A percentile compares a stretch with the other conserved stretches of the same genome.
phyloP scores from a whole-genome alignment of 2,797 vertebrate genomes.

The Lagocephalus sceleratus region DNA sequence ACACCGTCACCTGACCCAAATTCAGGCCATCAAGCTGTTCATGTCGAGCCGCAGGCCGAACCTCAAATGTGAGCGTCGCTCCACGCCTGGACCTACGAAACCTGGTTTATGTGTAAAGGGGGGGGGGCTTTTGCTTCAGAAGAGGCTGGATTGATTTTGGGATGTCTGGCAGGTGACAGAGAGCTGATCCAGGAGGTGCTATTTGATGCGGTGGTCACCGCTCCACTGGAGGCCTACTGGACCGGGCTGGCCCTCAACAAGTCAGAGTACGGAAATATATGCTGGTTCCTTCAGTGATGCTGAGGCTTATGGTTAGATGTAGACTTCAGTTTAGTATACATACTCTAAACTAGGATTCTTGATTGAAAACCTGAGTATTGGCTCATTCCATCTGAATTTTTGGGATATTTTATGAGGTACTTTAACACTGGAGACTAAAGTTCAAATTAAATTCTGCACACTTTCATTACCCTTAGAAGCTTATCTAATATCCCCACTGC shows the following conservation, averaged over 20 bases:
- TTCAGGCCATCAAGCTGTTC: slow-evolving; percentile 94
- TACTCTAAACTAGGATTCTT: too few species aligned
- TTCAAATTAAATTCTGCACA: too few species aligned
- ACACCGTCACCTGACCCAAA: slow-evolving; percentile 91
- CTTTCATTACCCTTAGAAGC: too few species aligned
- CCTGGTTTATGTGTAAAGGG: background rate
- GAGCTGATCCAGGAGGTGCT: slow-evolving; percentile 95
- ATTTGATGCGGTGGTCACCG: slow-evolving; percentile 93
- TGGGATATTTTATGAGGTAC: too few species aligned
- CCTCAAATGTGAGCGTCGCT: slow-evolving; percentile 85
- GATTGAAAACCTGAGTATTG: too few species aligned
- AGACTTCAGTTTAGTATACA: too few species aligned
- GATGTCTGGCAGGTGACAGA: slow-evolving; percentile 83
- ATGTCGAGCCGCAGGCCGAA: slow-evolving; percentile 89
- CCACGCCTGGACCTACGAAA: background rate
- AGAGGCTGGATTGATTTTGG: background rate
- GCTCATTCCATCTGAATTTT: too few species aligned
- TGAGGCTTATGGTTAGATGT: background rate
- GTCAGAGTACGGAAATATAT: slow-evolving; percentile 84
- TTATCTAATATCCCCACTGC: too few species aligned
- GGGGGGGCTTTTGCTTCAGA: background rate
- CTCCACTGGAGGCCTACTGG: slow-evolving; percentile 93
- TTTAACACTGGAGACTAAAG: too few species aligned
- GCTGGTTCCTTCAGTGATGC: background rate
- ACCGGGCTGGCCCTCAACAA: slow-evolving; percentile 93